Percentiles rank a stretch among this genome's conserved stretches.
Evolutionary conservation across 1,140 invertebrate species (phyloP).

Genomic region (Drosophila yakuba): DNA sequence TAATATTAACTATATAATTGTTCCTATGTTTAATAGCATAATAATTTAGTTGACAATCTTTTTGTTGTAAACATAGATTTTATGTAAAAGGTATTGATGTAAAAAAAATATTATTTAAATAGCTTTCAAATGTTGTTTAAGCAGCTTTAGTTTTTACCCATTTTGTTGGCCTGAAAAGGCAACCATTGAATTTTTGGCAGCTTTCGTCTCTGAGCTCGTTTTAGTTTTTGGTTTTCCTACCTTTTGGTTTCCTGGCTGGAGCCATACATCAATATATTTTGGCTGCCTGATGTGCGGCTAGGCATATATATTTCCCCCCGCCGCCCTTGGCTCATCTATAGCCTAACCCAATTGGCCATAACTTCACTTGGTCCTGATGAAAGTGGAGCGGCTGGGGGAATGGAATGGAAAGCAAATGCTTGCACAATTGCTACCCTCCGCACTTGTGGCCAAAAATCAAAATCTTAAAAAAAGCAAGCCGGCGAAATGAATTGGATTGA

Average conservation of each 20-base stretch:
- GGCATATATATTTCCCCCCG: constrained; percentile 25
- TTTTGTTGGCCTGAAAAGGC: neutral
- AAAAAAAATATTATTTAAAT: too few species aligned
- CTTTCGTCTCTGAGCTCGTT: neutral
- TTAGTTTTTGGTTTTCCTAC: constrained; percentile 2
- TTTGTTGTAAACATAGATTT: too few species aligned
- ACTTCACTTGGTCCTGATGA: constrained; percentile 49
- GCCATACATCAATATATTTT: constrained; percentile 49
- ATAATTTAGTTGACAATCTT: too few species aligned
- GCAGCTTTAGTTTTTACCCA: neutral
- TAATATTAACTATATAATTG: too few species aligned
- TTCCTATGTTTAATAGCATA: too few species aligned
- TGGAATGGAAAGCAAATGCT: constrained; percentile 54
- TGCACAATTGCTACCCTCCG: constrained; percentile 35
- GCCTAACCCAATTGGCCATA: constrained; percentile 58
- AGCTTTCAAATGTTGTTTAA: neutral
- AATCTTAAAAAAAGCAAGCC: constrained; percentile 37
- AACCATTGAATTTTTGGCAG: constrained; percentile 13
- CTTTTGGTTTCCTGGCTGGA: constrained; percentile 10
- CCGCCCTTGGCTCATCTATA: constrained; percentile 3
- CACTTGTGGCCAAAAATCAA: constrained; percentile 61
- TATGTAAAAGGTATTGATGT: too few species aligned
- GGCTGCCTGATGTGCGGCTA: constrained; percentile 41
- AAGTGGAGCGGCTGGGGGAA: constrained; percentile 35
- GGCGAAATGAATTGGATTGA: constrained; percentile 77